Evolutionary conservation across 2,888 invertebrate species (phyloP), one percentile per base, ranked within the genome.

Genomic region (Chrysolina americana): DNA sequence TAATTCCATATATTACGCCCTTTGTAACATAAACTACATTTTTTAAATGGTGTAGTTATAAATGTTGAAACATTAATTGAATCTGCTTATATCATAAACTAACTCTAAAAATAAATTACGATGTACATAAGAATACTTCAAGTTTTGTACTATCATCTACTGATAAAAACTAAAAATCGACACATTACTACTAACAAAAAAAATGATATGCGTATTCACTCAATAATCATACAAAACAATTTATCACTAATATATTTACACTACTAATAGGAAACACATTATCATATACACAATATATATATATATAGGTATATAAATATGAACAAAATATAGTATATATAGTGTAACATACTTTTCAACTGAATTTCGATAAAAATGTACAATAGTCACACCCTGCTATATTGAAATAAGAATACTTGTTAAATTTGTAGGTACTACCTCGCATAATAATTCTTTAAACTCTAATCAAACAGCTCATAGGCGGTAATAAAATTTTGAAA

Each of bases 61-160:
- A 48, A 48, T 10, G 17, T n/a, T 59, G 36, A 9, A 28, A 59
- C 59, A 36, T 36, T 36, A 17, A 28, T 28, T 36, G n/a, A 59
- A 36, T 28, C 59, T n/a, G 36, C 59, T 59, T 36, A 59, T 13
- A 59, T 0, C 65, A 50, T 19, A 48, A 68, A 66, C 62, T 71
- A 72, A 74, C 47, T 65, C 71, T 71, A 71, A 71, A 71, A 77
- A 77, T 77, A 77, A 77, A 77, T 77, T 75, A 77, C 64, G 64
- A 73, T 69, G 73, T 71, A 50, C 72, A 71, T 56, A 64, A 44
- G 65, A 68, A 70, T 72, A 70, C 68, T 69, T 75, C 68, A 71
- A 70, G 73, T 76, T 53, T 78, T 78, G 78, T 78, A 78, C 78
- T 76, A 78, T 76, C 76, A 70, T 71, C 71, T 69, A 71, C 72